Conservation (phyloP, 2,797 vertebrate species). For the Coregonus suidteri region DNA sequence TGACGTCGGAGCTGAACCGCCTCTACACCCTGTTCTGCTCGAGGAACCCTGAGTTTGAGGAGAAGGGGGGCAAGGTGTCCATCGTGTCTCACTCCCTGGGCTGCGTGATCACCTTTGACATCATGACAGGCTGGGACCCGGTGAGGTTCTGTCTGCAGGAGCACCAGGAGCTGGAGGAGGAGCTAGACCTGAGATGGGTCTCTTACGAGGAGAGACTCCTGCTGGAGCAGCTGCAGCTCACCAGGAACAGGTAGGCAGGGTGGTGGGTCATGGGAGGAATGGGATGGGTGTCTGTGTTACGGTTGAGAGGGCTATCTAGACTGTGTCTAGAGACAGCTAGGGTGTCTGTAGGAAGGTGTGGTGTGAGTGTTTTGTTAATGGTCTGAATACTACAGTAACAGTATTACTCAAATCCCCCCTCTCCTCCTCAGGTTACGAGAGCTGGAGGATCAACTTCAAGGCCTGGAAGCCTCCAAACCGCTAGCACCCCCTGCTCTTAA, state of each 20-base stretch:
- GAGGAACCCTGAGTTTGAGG: conserved; percentile 93
- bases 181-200: conserved; percentile 82
- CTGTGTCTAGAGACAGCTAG: not conserved
- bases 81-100: conserved; percentile 97
- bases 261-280: not conserved
- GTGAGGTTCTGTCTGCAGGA: conserved; percentile 91
- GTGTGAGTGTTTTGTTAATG: not conserved
- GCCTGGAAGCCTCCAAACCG: conserved; percentile 81
- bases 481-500: conserved; percentile 87
- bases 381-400: not conserved
- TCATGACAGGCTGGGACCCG: conserved; percentile 98
- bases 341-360: not conserved
- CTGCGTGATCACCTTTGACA: conserved; percentile 97
- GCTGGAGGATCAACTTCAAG: conserved; percentile 87
- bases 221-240: conserved; percentile 85
- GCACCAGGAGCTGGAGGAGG: conserved; percentile 85
- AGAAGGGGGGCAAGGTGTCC: conserved; percentile 91
- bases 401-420: not conserved
- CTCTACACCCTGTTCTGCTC: conserved; percentile 94
- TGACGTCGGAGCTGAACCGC: conserved; percentile 94
- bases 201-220: conserved; percentile 86
- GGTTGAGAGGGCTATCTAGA: not conserved
- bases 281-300: not conserved
- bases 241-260: conserved; percentile 81
- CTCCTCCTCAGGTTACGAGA: conserved; percentile 80